Conservation (phyloP, 2,113 vertebrate species). For the Triplophysa rosa region DNA sequence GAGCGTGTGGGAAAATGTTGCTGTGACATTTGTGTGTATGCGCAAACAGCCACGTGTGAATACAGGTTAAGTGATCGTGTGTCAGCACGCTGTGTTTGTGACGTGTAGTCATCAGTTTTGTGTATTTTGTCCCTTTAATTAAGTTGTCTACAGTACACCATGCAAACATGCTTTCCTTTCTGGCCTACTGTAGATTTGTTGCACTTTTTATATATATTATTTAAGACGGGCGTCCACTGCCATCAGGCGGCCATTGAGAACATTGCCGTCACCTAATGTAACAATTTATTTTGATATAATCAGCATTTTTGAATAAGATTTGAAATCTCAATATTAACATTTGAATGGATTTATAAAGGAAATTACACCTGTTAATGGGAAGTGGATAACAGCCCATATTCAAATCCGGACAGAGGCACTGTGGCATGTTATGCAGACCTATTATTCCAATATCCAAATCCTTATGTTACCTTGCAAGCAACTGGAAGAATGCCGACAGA, state of each 20-base stretch:
- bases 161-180: neutral
- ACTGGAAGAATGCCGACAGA: neutral
- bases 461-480: neutral
- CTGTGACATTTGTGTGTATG: neutral
- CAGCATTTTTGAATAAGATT: too few species aligned
- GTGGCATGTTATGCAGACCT: too few species aligned
- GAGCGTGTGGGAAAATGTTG: slow-evolving; percentile 1
- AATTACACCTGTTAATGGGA: neutral
- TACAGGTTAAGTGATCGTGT: neutral
- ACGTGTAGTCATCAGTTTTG: neutral
- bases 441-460: neutral
- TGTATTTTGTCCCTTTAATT: neutral
- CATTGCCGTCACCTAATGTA: neutral
- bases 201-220: neutral
- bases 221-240: neutral
- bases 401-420: neutral
- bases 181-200: neutral
- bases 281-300: neutral
- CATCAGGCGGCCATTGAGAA: neutral
- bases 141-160: too few species aligned
- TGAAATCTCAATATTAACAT: too few species aligned
- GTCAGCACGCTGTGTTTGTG: neutral
- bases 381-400: neutral
- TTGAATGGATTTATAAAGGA: neutral
- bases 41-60: neutral